phyloP scores from a whole-genome alignment of 2,113 vertebrate genomes.

The Apus apus region DNA sequence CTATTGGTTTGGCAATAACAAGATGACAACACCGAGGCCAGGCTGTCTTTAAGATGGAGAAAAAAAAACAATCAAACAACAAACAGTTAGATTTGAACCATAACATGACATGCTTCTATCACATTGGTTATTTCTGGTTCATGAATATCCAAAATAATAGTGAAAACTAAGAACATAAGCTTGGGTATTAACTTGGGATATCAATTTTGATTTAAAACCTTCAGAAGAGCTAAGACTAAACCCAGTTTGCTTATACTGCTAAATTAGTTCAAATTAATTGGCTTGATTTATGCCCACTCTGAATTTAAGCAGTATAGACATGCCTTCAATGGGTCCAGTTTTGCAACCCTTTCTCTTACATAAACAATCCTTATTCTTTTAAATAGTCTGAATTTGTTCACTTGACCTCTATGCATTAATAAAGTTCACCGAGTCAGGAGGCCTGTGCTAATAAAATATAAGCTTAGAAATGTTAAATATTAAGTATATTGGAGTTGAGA shows the following conservation, averaged over 20 bases:
- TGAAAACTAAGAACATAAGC: neutral
- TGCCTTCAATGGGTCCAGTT: neutral
- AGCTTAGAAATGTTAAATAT: neutral
- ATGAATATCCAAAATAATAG: neutral
- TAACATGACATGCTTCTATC: neutral
- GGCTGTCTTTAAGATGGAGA: neutral
- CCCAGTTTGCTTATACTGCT: neutral
- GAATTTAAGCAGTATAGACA: neutral
- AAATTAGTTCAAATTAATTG: neutral
- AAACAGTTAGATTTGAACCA: fast-evolving
- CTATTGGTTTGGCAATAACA: neutral
- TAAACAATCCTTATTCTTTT: neutral
- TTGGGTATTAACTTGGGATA: neutral
- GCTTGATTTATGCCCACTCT: neutral
- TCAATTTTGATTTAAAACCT: neutral
- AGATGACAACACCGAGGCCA: neutral
- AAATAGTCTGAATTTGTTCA: neutral
- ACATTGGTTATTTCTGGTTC: neutral
- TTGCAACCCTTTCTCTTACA: neutral
- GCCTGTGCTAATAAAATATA: neutral
- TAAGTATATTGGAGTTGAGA: neutral
- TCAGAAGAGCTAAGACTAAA: neutral
- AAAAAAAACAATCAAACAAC: neutral
- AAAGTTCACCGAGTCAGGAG: neutral
- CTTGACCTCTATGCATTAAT: neutral